Evolutionary conservation across 2,888 invertebrate species (phyloP), one percentile per base, ranked within the genome.

Genomic region (Ormyrus labotus): DNA sequence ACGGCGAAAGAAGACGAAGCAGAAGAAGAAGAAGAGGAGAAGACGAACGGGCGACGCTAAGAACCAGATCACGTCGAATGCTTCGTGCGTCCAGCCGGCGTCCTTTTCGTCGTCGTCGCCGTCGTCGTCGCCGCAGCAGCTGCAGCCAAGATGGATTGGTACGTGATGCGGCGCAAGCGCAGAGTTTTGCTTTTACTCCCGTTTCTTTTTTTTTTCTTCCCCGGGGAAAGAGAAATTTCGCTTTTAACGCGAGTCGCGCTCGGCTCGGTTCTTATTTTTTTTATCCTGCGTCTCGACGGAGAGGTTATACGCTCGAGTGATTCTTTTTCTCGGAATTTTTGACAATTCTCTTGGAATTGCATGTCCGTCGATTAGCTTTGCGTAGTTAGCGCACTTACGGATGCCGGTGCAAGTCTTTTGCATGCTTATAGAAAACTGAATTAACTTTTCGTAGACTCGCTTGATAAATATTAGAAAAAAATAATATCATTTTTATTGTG

Each of bases 81-180:
- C 50, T 73, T 68, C 68, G 53, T 53, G 57, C 47, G 19, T 48
- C 57, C 10, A 34, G 57, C 48, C 34, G 69, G 13, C 73, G 69
- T 61, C 60, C 67, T 71, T 67, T 61, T 67, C 69, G 58, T 55
- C 81, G 65, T 69, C 73, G 73, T 57, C 76, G 75, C n/a, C 70
- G 68, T 68, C 75, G 71, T 7, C 67, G 70, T 70, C 72, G 83
- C 77, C 78, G 73, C 73, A 48, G 65, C 47, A 45, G 77, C 82
- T 61, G 11, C 65, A 8, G 13, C 48, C 70, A 75, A 69, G 65
- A 83, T 83, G 81, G 65, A 80, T 64, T 57, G 75, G 78, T 73
- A 81, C 72, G 74, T 65, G 48, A 34, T 2, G 34, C 10, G 34
- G 10, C 75, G 70, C 47, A 73, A 63, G 76, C 72, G 64, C 53